Base-by-base conservation (phyloP, 2,113 vertebrate species). In the Brachyhypopomus occidentalis region DNA sequence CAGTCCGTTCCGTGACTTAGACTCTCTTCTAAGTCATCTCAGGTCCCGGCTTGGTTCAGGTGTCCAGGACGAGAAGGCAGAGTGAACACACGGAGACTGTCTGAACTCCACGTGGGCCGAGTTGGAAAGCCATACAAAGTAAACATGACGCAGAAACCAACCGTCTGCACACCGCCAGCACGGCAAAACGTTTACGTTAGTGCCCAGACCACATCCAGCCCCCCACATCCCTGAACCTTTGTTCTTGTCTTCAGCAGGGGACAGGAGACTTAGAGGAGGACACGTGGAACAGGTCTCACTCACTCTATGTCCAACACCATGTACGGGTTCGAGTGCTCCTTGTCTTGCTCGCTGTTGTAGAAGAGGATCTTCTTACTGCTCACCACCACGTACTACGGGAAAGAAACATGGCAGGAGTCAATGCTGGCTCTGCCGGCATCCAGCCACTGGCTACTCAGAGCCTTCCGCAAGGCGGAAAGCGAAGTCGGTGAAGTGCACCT, bases 291-390 rank as follows among this genome's bases (percentile, higher is more conserved):
- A 55, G 71, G 38, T 6, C 7, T 60, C 2, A 96, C 98, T 97
- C 90, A 99, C 98, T 99, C 97, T 86, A 99, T 98, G 88, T 99
- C 98, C 55, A 99, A 94, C 36, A 99, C 98, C 98, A 99, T 99
- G 86, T 95, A 97, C 27, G 98, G 98, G 71, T 97, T 98, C 79
- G 98, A 99, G 25, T 95, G 96, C 78, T 99, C 98, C 90, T 96
- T 96, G 92, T 99, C 97, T 86, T 96, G 96, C 82, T 99, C 98
- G 0, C 93, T 99, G 92, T 97, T 97, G 88, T 99, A 99, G 93
- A 99, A 99, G 67, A 99, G 94, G 85, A 99, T 97, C 94, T 99
- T 99, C 95, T 97, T 99, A 92, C 97, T 99, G 95, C 98, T 99
- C 75, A 99, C 98, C 34, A 99, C 95, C 27, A 98, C 96, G 69